phyloP scores from a whole-genome alignment of 2,888 invertebrate genomes.

The Lasioglossum marginatum region DNA sequence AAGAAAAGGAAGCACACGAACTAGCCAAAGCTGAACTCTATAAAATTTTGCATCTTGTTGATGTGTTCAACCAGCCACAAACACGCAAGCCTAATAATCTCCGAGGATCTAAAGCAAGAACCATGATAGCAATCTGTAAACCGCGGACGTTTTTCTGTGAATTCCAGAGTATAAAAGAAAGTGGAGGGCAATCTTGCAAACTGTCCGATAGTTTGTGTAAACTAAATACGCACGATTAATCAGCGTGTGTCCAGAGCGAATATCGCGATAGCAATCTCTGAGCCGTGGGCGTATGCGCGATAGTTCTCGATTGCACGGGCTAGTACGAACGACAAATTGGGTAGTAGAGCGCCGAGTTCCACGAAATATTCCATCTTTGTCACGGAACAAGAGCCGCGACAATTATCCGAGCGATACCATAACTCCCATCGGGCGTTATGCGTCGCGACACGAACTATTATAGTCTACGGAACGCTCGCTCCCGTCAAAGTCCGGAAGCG shows the following conservation, averaged over 20 bases:
- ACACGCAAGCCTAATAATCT: not conserved
- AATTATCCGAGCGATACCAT: not conserved
- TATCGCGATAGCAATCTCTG: not conserved
- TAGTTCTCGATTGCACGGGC: not conserved
- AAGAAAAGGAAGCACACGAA: not conserved
- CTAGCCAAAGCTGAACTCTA: not conserved
- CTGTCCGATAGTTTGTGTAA: not conserved
- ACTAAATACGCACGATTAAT: not conserved
- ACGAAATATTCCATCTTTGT: not conserved
- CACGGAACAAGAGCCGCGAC: not conserved
- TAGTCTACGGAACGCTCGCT: not conserved
- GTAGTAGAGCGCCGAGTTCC: not conserved
- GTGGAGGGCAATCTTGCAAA: not conserved
- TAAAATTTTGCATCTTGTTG: not conserved
- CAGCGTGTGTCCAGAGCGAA: not conserved
- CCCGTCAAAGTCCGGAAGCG: constrained; percentile 30
- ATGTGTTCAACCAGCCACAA: not conserved
- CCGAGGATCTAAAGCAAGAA: not conserved
- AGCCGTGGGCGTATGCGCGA: not conserved
- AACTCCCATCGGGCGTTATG: not conserved
- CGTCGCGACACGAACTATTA: constrained; percentile 9
- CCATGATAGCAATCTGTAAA: not conserved
- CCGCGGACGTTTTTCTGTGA: not conserved
- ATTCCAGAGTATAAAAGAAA: not conserved
- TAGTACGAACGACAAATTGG: not conserved